These are phyloP conservation scores for Drosophila conformis DNA, from an alignment of 2,888 invertebrate species.

Conservation along the genomic window DNA sequence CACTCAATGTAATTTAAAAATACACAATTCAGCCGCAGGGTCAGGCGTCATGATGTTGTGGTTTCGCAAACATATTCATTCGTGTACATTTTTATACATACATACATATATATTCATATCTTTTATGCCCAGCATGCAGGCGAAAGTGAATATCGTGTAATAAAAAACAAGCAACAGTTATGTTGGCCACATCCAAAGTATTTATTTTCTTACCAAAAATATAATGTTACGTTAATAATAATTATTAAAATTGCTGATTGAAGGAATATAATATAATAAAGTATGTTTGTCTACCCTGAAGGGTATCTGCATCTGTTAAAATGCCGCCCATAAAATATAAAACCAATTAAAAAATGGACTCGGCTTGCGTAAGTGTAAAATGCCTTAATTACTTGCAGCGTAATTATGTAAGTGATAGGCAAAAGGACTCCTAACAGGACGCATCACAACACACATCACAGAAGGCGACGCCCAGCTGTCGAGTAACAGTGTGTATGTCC, in stretches of 20 bases:
- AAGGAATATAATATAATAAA: rapidly evolving
- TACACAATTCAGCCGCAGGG: constrained; percentile 13
- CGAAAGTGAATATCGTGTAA: constrained; percentile 30
- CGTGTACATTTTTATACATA: constrained; percentile 7
- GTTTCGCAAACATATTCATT: constrained; percentile 55
- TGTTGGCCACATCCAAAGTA: background rate
- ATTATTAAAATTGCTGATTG: background rate
- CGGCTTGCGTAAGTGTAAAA: constrained; percentile 28
- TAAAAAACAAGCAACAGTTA: background rate
- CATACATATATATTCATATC: constrained; percentile 21
- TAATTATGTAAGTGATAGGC: constrained; percentile 54
- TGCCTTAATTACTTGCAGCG: constrained; percentile 40
- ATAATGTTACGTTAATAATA: background rate
- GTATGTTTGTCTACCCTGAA: background rate
- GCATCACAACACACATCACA: constrained; percentile 5
- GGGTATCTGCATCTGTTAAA: background rate
- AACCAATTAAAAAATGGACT: constrained; percentile 57
- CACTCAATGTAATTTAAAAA: constrained; percentile 39
- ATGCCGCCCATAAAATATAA: constrained; percentile 8
- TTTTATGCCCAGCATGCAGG: constrained; percentile 2
- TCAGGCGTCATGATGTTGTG: constrained; percentile 19
- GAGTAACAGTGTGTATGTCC: background rate
- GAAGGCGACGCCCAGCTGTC: constrained; percentile 12
- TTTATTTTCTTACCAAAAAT: background rate
- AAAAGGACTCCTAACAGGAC: constrained; percentile 1